These are phyloP conservation scores for Brachyhypopomus gauderio DNA, from an alignment of 2,113 vertebrate genomes.

Conservation along the genomic window DNA sequence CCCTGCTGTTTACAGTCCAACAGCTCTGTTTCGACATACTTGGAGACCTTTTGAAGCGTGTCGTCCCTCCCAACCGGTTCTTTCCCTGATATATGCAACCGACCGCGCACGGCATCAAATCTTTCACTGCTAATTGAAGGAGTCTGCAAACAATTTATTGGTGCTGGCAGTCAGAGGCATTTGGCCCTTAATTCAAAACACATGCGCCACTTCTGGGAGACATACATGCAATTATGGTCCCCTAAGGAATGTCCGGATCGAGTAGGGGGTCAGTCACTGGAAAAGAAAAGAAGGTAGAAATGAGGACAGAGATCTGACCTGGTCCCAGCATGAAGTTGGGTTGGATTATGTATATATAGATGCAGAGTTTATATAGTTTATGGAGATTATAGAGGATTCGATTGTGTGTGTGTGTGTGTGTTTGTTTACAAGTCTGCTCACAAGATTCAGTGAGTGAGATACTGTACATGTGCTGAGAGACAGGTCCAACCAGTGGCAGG, in stretches of 20 bases:
- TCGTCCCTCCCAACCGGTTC: not conserved
- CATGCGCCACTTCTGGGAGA: conserved; percentile 52
- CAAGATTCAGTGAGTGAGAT: conserved; percentile 54
- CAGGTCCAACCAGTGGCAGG: conserved; percentile 43
- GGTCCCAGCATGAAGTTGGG: conserved; percentile 10
- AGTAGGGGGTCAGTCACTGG: conserved; percentile 38
- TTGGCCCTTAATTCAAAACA: conserved; percentile 59
- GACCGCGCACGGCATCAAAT: conserved; percentile 42
- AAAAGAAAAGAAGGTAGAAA: conserved; percentile 18
- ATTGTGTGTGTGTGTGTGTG: conserved; percentile 19
- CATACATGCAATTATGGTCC: conserved; percentile 52
- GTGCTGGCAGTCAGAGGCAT: conserved; percentile 52
- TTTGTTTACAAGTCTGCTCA: conserved; percentile 35
- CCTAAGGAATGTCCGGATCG: conserved; percentile 47
- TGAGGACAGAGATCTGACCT: conserved; percentile 18
- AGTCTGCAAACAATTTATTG: conserved; percentile 58
- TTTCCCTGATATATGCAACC: not conserved
- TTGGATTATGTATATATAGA: not conserved
- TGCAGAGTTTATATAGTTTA: not conserved
- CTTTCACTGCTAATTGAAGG: conserved; percentile 55
- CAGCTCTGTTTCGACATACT: conserved; percentile 31
- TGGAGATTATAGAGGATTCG: not conserved
- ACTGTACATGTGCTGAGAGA: not conserved
- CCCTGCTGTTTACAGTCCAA: conserved; percentile 42
- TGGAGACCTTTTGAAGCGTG: conserved; percentile 37